A percentile compares a stretch with the other conserved stretches of the same genome.
Conservation (phyloP, 2,797 vertebrate genomes). For the Enteromius mattozi region DNA sequence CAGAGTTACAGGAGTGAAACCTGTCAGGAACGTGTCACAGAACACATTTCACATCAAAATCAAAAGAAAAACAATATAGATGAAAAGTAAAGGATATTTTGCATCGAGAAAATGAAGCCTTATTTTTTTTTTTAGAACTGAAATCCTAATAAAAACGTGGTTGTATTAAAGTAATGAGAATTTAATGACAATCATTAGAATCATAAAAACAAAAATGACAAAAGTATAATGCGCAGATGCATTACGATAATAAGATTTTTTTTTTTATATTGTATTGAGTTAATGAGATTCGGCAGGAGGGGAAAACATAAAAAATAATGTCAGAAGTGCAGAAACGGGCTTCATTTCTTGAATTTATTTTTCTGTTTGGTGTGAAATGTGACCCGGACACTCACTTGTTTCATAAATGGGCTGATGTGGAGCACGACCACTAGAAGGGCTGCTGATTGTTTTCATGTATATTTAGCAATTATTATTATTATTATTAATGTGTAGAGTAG, state of each 20-base stretch:
- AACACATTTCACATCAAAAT: neutral
- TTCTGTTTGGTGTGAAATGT: neutral
- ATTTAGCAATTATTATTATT: conserved; percentile 1
- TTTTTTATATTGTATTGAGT: neutral
- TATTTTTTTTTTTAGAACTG: neutral
- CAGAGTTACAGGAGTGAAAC: neutral
- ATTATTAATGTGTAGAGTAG: conserved; percentile 34
- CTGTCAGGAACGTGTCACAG: neutral
- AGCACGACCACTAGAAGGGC: conserved; percentile 26
- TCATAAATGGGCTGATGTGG: neutral
- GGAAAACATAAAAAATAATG: neutral
- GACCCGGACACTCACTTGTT: neutral
- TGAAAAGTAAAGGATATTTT: neutral
- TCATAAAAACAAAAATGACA: neutral
- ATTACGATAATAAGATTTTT: neutral
- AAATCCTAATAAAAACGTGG: neutral
- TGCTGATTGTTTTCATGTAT: conserved; percentile 35
- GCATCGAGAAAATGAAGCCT: neutral
- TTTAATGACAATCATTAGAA: conserved; percentile 24
- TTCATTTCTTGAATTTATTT: neutral
- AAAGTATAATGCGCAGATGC: neutral
- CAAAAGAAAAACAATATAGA: neutral
- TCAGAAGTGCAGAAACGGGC: neutral
- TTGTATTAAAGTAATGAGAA: neutral
- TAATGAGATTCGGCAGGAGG: neutral